Conservation (phyloP, 2,797 vertebrate genomes). For the Malurus splendens region DNA sequence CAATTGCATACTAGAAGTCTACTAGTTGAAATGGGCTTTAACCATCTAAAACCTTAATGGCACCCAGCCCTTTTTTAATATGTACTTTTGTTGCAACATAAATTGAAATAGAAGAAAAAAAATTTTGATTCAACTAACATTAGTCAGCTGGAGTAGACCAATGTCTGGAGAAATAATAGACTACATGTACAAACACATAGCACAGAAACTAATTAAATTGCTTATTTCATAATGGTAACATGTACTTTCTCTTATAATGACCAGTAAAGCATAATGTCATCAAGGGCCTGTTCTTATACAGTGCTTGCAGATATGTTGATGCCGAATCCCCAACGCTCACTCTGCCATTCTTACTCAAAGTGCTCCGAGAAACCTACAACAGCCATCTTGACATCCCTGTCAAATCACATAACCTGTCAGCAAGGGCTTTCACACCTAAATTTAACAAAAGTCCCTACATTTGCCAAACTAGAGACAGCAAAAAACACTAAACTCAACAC, state of each 20-base stretch:
- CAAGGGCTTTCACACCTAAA: neutral
- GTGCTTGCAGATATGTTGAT: neutral
- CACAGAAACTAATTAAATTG: neutral
- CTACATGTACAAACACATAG: slow-evolving; percentile 25
- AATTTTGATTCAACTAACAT: neutral
- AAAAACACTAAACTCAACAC: neutral
- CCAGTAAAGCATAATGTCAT: neutral
- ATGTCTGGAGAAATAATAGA: neutral
- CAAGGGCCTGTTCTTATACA: neutral
- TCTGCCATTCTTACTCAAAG: neutral
- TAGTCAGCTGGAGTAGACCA: slow-evolving; percentile 6
- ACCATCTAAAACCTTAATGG: neutral
- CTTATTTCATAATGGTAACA: neutral
- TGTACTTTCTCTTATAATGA: neutral
- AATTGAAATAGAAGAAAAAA: neutral
- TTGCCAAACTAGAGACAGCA: neutral
- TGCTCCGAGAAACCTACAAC: neutral
- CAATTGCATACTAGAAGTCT: neutral
- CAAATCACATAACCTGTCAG: neutral
- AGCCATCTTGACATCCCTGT: neutral
- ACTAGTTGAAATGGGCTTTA: neutral
- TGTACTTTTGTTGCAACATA: neutral
- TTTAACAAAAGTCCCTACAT: neutral
- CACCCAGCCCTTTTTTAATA: neutral
- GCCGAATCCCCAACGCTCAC: neutral